Evolutionary conservation across 2,113 vertebrate species (phyloP).

Genomic region (Tragelaphus imberbis): DNA sequence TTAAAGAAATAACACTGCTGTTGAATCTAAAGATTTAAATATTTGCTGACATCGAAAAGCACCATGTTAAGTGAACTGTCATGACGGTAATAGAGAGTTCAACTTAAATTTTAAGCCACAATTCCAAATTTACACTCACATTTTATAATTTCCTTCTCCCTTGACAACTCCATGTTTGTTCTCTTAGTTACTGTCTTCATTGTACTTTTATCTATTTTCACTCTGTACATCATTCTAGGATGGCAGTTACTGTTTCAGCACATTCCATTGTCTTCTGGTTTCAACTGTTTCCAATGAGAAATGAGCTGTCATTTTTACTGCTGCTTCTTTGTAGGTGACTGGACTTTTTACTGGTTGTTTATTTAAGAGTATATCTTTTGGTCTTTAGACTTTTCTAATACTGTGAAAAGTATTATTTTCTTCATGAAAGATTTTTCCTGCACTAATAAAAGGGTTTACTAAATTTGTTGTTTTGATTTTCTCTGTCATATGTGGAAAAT

Average conservation of each 20-base stretch:
- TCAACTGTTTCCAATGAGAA: background rate
- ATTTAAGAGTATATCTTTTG: background rate
- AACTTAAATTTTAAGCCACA: conserved; percentile 18
- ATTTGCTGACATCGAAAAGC: background rate
- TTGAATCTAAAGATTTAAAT: background rate
- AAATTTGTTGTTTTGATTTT: background rate
- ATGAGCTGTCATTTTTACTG: background rate
- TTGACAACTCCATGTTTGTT: conserved; percentile 21
- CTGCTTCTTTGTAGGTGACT: background rate
- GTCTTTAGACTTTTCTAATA: background rate
- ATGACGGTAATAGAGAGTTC: background rate
- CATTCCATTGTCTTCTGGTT: background rate
- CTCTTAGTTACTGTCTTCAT: background rate
- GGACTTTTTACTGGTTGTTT: background rate
- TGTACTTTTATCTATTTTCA: background rate
- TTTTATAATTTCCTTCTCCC: conserved; percentile 16
- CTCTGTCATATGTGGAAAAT: background rate
- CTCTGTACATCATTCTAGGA: background rate
- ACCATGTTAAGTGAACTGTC: background rate
- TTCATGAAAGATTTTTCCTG: background rate
- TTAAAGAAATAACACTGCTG: background rate
- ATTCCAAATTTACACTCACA: background rate
- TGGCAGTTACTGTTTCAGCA: background rate
- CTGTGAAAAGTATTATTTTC: background rate
- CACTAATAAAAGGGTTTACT: background rate